Evolutionary conservation across 2,888 invertebrate species (phyloP), one percentile per base, ranked within the genome.

Genomic region (Apocheima hispidaria): DNA sequence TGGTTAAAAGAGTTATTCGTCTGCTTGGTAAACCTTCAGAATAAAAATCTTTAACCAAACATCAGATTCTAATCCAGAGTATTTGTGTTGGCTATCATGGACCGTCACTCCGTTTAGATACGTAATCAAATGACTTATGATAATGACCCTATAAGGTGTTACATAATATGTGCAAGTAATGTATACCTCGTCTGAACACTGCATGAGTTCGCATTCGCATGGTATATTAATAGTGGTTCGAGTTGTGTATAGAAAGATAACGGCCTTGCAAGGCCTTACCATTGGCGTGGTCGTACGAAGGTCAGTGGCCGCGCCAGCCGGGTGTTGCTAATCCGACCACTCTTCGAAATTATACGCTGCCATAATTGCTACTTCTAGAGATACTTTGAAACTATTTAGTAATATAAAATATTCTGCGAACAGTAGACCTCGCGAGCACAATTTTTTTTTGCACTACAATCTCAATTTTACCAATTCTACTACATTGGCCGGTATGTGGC

Each of bases 251-350:
- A 57, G 51, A 56, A 46, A 61, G 56, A 80, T 83, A 85, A 85
- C 87, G 87, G 88, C 92, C 91, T 90, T 90, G 90, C 75, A 67
- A 83, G 91, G 86, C 90, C 91, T 92, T 90, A 91, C 81, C 79
- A 73, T 74, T 73, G 81, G 81, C 77, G 72, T 68, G 70, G 70
- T 50, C 48, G 36, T 74, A 63, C 66, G 61, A 68, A 63, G 84
- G 83, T 84, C 83, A 82, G 66, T 75, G 81, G 60, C 77, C 78
- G 73, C 58, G 52, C 43, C 38, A 46, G 35, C 56, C 61, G 55
- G 40, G 51, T 46, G 52, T 56, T 56, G 61, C 61, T 61, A 62
- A 57, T 56, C 52, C 56, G 35, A 35, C 38, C 38, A 38, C 60
- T 57, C 54, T 61, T 60, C 60, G 56, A 63, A 60, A 65, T 63